Percentiles rank a stretch among this genome's conserved stretches.
These are phyloP conservation scores for Glyptemys insculpta DNA, from an alignment of 2,797 vertebrate genomes.

Conservation along the genomic window DNA sequence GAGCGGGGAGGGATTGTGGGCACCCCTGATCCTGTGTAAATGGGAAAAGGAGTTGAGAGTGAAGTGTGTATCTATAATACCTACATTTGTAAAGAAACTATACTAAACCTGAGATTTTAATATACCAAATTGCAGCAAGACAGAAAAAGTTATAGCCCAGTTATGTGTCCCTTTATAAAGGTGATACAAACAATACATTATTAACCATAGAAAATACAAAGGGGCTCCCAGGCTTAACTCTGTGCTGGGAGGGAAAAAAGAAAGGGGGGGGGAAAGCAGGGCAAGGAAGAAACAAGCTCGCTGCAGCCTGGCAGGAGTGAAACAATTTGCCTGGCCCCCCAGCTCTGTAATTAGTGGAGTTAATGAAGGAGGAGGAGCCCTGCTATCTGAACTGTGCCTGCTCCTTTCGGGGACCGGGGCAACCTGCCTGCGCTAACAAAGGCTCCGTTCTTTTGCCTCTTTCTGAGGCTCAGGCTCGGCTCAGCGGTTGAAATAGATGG, in stretches of 20 bases:
- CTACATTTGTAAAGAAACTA: fast-evolving
- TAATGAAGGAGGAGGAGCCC: conserved; percentile 53
- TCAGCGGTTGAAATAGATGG: not conserved
- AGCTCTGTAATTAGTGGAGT: conserved; percentile 31
- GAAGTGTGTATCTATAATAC: not conserved
- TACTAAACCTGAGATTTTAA: not conserved
- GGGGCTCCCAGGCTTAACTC: fast-evolving
- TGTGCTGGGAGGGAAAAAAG: too few relatives aligned
- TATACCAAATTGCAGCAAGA: not conserved
- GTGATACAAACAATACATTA: fast-evolving
- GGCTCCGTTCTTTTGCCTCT: not conserved
- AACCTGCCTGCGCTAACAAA: not conserved
- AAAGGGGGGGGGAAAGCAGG: too few relatives aligned
- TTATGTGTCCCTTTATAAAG: not conserved
- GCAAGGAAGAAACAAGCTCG: not conserved
- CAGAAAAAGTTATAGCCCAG: not conserved
- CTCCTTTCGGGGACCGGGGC: not conserved
- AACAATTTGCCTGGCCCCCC: not conserved
- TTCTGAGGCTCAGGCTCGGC: not conserved
- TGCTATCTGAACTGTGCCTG: not conserved
- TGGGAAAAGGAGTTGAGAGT: not conserved
- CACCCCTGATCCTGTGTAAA: not conserved
- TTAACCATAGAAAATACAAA: fast-evolving
- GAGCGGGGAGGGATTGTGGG: not conserved
- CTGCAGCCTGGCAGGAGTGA: not conserved